A percentile compares a stretch with the other conserved stretches of the same genome.
Evolutionary conservation across 1,140 invertebrate genomes (phyloP).

Genomic region (Drosophila nikananu): DNA sequence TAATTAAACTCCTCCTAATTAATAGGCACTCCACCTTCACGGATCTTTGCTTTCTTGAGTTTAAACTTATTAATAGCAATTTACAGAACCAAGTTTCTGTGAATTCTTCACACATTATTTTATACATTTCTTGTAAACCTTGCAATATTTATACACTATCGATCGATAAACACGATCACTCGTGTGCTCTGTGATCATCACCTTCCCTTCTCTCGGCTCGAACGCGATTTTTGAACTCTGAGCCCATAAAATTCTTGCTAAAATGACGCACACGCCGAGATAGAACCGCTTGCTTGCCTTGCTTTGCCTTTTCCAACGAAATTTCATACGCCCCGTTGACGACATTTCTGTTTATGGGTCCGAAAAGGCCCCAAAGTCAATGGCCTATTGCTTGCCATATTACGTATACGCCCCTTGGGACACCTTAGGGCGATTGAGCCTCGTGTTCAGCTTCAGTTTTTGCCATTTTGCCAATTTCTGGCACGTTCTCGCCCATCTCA

Average conservation of each 20-base stretch:
- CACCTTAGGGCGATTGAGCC: constrained; percentile 23
- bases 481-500: constrained; percentile 46
- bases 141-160: background rate
- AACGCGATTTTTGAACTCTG: constrained; percentile 28
- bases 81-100: background rate
- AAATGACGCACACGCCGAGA: constrained; percentile 23
- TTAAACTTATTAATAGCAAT: background rate
- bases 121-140: background rate
- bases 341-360: constrained; percentile 54
- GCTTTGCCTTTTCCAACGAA: constrained; percentile 24
- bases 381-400: constrained; percentile 51
- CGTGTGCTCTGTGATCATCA: background rate
- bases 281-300: constrained; percentile 4
- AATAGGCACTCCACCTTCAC: background rate
- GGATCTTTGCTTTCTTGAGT: too few relatives aligned
- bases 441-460: constrained; percentile 25
- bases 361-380: constrained; percentile 55
- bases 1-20: background rate
- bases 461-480: constrained; percentile 56
- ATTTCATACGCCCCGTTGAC: constrained; percentile 55
- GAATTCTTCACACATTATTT: background rate
- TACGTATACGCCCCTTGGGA: constrained; percentile 65
- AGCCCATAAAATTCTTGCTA: constrained; percentile 33
- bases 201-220: background rate
- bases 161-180: constrained; percentile 2